Percentiles rank a stretch among this genome's conserved stretches.
phyloP scores from a whole-genome alignment of 2,113 vertebrate genomes.

The Hirundichthys speculiger region DNA sequence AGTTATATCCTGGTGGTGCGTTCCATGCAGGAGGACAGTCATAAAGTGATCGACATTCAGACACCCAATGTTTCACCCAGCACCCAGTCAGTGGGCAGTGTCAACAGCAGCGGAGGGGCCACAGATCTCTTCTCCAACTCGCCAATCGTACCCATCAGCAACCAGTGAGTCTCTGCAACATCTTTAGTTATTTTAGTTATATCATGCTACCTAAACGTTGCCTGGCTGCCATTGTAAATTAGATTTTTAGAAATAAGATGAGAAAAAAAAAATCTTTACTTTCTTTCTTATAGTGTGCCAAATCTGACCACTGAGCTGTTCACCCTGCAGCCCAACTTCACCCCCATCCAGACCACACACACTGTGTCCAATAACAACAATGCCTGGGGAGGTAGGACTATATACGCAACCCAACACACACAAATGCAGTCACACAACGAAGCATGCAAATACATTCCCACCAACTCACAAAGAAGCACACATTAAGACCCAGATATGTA shows the following conservation, averaged over 20 bases:
- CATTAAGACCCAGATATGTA: slow-evolving; percentile 21
- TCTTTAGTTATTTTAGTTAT: not conserved
- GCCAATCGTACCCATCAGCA: slow-evolving; percentile 83
- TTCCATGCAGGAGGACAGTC: slow-evolving; percentile 83
- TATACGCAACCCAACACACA: slow-evolving; percentile 1
- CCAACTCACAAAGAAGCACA: slow-evolving; percentile 6
- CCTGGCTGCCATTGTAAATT: slow-evolving; percentile 10
- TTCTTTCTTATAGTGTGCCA: slow-evolving; percentile 83
- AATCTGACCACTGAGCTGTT: slow-evolving; percentile 91
- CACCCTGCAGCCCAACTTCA: slow-evolving; percentile 89
- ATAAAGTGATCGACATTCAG: slow-evolving; percentile 87
- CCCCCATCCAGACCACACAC: slow-evolving; percentile 89
- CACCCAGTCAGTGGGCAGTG: slow-evolving; percentile 89
- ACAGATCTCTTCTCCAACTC: slow-evolving; percentile 87
- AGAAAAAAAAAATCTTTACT: slow-evolving; percentile 10
- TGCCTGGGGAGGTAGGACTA: slow-evolving; percentile 89
- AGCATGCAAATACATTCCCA: slow-evolving; percentile 21
- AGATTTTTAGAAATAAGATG: slow-evolving; percentile 1
- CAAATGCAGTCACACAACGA: slow-evolving; percentile 13
- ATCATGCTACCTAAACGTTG: not conserved
- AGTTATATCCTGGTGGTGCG: not conserved
- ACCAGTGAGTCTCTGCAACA: slow-evolving; percentile 82
- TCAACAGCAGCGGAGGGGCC: slow-evolving; percentile 82
- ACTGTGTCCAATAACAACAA: slow-evolving; percentile 88
- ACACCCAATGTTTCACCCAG: slow-evolving; percentile 89